Percentiles rank a stretch among this genome's conserved stretches.
Evolutionary conservation across 2,888 invertebrate genomes (phyloP).

Genomic region (Aphidoletes aphidimyza): DNA sequence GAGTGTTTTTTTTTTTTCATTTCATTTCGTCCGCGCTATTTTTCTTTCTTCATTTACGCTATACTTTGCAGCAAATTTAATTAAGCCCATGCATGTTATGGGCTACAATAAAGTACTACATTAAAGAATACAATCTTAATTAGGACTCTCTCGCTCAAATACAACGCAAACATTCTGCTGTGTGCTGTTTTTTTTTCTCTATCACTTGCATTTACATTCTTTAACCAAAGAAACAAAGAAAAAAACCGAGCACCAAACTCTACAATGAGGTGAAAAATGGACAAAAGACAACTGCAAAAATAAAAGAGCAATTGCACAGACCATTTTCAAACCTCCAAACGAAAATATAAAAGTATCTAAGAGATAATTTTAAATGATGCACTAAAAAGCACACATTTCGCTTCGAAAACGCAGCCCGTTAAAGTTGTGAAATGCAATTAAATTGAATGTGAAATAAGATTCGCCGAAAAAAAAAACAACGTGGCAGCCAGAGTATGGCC

Average conservation of each 20-base stretch:
- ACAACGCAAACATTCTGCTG: too few relatives aligned
- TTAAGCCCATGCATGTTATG: conserved; percentile 36
- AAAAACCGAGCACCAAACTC: too few relatives aligned
- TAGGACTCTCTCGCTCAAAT: not conserved
- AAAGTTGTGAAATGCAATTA: not conserved
- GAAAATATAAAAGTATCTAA: too few relatives aligned
- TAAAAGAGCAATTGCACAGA: too few relatives aligned
- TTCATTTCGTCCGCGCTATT: not conserved
- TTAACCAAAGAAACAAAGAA: not conserved
- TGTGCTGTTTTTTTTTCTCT: not conserved
- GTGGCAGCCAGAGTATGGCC: too few relatives aligned
- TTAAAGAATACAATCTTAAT: conserved; percentile 28
- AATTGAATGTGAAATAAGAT: not conserved
- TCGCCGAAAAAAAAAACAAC: too few relatives aligned
- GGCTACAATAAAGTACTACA: conserved; percentile 12
- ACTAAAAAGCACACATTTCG: not conserved
- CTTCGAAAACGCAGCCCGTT: too few relatives aligned
- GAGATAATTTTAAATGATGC: not conserved
- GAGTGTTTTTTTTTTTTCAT: not conserved
- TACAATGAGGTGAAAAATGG: too few relatives aligned
- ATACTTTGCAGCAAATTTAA: conserved; percentile 23
- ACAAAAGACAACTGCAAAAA: too few relatives aligned
- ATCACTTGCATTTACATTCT: too few relatives aligned
- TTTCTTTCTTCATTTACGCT: conserved; percentile 1
- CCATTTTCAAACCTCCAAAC: too few relatives aligned